A percentile compares a stretch with the other conserved stretches of the same genome.
These are phyloP conservation scores for Tenthredo notha DNA, from an alignment of 2,888 invertebrate species.

Conservation along the genomic window DNA sequence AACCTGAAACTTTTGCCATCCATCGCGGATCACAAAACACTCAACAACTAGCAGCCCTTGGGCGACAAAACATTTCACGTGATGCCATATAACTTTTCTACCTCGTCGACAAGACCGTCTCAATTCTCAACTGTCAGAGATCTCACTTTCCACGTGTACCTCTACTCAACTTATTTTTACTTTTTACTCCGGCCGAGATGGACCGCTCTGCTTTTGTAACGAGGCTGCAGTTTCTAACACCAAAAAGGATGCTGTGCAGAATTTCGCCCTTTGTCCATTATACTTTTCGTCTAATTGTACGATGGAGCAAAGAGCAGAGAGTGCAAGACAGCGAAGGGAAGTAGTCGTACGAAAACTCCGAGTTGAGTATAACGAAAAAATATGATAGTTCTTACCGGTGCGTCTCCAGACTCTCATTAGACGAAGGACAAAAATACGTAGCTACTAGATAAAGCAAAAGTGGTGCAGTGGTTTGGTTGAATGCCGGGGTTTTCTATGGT, in stretches of 20 bases:
- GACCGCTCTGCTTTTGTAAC: not conserved
- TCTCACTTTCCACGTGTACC: not conserved
- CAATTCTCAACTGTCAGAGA: not conserved
- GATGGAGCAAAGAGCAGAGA: not conserved
- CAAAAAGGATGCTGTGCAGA: not conserved
- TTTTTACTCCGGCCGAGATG: not conserved
- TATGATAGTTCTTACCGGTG: slow-evolving; percentile 25
- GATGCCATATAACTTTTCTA: slow-evolving; percentile 31
- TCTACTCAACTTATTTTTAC: not conserved
- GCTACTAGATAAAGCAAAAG: not conserved
- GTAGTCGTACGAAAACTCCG: not conserved
- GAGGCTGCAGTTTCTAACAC: not conserved
- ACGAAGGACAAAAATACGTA: slow-evolving; percentile 25
- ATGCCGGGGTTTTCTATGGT: slow-evolving; percentile 34
- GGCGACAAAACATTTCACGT: slow-evolving; percentile 53
- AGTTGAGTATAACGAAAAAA: not conserved
- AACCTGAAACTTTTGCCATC: slow-evolving; percentile 49
- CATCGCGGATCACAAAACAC: slow-evolving; percentile 53
- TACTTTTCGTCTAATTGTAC: slow-evolving; percentile 34
- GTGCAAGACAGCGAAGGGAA: not conserved
- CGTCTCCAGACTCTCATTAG: slow-evolving; percentile 41
- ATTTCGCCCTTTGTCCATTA: slow-evolving; percentile 11
- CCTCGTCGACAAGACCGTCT: slow-evolving; percentile 17
- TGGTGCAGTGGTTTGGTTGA: not conserved
- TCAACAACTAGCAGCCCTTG: slow-evolving; percentile 34